phyloP scores from a whole-genome alignment of 2,113 vertebrate species.

The Epinephelus moara region DNA sequence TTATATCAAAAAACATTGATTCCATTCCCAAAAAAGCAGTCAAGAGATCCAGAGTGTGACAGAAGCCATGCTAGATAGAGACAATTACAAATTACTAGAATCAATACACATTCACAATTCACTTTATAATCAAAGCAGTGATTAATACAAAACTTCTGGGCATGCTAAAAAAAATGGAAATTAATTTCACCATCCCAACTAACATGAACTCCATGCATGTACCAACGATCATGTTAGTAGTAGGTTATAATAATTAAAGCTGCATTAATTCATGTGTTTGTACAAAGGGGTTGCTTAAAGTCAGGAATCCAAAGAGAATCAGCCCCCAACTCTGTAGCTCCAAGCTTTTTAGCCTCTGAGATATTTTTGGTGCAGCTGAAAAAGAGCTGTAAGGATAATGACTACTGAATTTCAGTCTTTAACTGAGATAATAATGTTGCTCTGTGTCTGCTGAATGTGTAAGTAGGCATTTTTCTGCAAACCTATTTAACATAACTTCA shows the following conservation, averaged over 20 bases:
- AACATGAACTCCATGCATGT: constrained; percentile 59
- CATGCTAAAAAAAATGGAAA: constrained; percentile 38
- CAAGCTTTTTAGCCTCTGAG: background rate
- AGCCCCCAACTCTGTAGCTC: background rate
- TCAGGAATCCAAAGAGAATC: background rate
- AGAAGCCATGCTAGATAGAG: constrained; percentile 58
- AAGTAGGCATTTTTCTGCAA: background rate
- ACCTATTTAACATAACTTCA: background rate
- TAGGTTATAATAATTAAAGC: constrained; percentile 13
- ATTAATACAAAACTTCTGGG: background rate
- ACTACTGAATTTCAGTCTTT: too few relatives aligned
- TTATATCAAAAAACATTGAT: constrained; percentile 36
- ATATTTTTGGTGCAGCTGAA: background rate
- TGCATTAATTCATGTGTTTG: constrained; percentile 8
- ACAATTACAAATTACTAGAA: constrained; percentile 17
- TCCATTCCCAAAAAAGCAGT: constrained; percentile 48
- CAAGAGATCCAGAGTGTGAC: constrained; percentile 26
- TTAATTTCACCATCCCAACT: background rate
- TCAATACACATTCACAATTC: constrained; percentile 28
- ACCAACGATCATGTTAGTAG: constrained; percentile 54
- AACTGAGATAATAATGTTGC: background rate
- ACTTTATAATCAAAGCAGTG: constrained; percentile 6
- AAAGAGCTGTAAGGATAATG: background rate
- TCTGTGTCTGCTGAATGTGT: background rate
- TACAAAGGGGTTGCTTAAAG: background rate